Evolutionary conservation across 1,140 invertebrate genomes (phyloP).

Genomic region (Babylonia areolata): DNA sequence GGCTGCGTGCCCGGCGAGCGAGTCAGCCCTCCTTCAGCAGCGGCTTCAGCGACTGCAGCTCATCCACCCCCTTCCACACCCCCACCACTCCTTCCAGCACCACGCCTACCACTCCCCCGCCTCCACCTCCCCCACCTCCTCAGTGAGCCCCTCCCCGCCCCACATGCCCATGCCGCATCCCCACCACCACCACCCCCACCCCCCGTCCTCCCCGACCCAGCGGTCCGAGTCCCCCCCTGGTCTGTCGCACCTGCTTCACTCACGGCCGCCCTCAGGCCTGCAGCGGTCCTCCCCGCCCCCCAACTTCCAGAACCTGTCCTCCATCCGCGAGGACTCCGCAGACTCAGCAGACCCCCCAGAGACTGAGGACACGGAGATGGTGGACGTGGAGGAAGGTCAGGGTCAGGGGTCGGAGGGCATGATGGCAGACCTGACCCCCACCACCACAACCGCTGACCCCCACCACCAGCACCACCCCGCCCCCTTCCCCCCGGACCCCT

Average conservation of each 20-base stretch:
- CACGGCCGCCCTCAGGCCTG: conserved; percentile 37
- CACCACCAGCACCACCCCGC: too few relatives aligned
- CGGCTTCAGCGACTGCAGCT: conserved; percentile 77
- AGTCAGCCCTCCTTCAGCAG: conserved; percentile 67
- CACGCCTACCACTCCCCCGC: conserved; percentile 18
- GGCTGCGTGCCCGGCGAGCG: conserved; percentile 42
- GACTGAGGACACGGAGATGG: conserved; percentile 48
- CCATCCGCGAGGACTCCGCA: conserved; percentile 85
- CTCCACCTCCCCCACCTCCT: conserved; percentile 34
- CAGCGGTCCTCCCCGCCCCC: conserved; percentile 67
- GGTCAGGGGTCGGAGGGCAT: conserved; percentile 34
- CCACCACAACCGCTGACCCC: too few relatives aligned
- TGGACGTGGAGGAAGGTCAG: conserved; percentile 48
- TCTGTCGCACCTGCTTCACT: conserved; percentile 27
- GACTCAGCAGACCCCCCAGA: conserved; percentile 52
- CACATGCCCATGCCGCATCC: conserved; percentile 13
- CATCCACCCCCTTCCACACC: conserved; percentile 66
- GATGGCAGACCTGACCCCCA: too few relatives aligned
- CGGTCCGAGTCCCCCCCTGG: background rate
- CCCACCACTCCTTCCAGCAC: conserved; percentile 4
- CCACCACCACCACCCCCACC: too few relatives aligned
- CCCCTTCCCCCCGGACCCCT: background rate
- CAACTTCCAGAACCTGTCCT: conserved; percentile 83
- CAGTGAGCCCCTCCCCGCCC: conserved; percentile 24
- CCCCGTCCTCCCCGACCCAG: background rate